phyloP scores from a whole-genome alignment of 1,140 invertebrate species.

The Daktulosphaira vitifoliae region DNA sequence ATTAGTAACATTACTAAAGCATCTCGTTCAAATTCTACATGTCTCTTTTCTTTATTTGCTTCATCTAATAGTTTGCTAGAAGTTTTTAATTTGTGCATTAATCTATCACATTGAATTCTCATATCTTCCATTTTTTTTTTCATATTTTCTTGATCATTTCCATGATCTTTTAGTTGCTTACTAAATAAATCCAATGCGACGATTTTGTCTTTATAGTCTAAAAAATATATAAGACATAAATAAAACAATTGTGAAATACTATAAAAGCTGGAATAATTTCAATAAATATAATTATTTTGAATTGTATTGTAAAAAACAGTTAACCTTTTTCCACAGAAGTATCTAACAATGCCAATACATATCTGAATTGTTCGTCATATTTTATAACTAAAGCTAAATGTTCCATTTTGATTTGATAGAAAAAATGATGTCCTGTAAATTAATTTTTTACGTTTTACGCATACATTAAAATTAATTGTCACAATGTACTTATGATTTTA shows the following conservation, averaged over 20 bases:
- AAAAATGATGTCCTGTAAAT: no score
- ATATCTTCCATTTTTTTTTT: conserved; percentile 10
- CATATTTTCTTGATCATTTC: conserved; percentile 15
- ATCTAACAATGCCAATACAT: conserved; percentile 17
- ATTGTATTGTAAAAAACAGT: no score
- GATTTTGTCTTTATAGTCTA: conserved; percentile 27
- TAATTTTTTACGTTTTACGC: no score
- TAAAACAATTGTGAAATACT: no score
- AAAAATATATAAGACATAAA: no score
- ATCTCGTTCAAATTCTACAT: conserved; percentile 14
- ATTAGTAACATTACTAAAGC: neutral
- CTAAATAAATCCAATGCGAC: neutral
- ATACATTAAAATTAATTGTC: no score
- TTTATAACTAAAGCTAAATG: neutral
- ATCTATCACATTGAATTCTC: conserved; percentile 8
- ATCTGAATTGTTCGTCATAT: conserved; percentile 19
- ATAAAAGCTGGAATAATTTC: no score
- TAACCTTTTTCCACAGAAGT: conserved; percentile 26
- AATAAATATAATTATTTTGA: no score
- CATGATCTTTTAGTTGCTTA: conserved; percentile 14
- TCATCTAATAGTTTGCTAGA: conserved; percentile 22
- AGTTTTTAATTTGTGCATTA: conserved; percentile 25
- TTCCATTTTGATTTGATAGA: conserved; percentile 1
- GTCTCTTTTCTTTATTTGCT: conserved; percentile 23
- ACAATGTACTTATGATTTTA: no score